These are phyloP conservation scores for Calliphora vicina DNA, from an alignment of 1,140 invertebrate species.

Conservation along the genomic window DNA sequence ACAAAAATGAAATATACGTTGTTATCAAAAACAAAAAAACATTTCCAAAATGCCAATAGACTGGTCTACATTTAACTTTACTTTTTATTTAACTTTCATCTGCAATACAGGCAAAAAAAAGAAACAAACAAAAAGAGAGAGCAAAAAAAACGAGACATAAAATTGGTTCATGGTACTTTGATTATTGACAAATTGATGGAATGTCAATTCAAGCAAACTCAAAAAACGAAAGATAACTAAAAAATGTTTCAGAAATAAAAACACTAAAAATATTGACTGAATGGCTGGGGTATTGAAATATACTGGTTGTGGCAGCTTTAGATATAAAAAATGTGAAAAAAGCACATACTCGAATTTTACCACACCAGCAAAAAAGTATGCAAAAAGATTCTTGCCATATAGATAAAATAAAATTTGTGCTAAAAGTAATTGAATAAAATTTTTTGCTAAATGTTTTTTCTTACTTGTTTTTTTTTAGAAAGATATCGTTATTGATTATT, in stretches of 20 bases:
- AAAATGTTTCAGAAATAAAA: too few species aligned
- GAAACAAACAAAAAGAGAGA: background rate
- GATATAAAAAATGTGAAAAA: too few species aligned
- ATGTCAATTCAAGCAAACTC: conserved; percentile 1
- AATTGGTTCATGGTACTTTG: conserved; percentile 31
- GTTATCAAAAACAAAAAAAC: background rate
- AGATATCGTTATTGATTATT: background rate
- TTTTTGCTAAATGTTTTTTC: background rate
- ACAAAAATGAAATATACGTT: too few species aligned
- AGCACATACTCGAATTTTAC: too few species aligned
- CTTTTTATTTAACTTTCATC: background rate
- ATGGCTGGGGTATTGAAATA: background rate
- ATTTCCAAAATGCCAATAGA: background rate
- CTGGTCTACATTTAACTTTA: background rate
- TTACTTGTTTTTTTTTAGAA: background rate
- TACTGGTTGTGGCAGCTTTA: background rate
- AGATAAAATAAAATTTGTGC: background rate
- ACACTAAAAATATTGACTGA: background rate
- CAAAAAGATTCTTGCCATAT: background rate
- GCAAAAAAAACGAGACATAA: background rate
- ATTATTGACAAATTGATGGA: conserved; percentile 33
- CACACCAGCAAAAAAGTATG: background rate
- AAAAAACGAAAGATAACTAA: background rate
- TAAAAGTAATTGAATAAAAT: background rate
- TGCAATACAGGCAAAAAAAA: background rate